Evolutionary conservation across 2,888 invertebrate species (phyloP).

Genomic region (Dastarcus helophoroides): DNA sequence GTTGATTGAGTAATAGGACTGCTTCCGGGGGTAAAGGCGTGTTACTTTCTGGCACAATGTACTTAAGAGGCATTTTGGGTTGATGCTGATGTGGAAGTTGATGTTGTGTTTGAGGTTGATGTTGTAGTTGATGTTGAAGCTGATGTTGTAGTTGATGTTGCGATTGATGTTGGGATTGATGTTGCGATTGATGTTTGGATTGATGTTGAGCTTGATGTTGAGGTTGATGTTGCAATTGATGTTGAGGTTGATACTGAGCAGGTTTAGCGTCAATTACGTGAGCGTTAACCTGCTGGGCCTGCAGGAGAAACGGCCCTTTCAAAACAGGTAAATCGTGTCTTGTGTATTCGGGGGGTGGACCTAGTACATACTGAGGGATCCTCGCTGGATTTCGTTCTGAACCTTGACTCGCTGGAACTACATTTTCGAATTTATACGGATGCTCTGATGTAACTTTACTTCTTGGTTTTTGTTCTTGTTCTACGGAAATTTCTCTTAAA

Average conservation of each 20-base stretch:
- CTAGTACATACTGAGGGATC: conserved; percentile 4
- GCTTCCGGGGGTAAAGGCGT: conserved; percentile 21
- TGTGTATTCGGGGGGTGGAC: conserved; percentile 3
- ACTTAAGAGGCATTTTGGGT: conserved; percentile 9
- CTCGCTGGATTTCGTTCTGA: conserved; percentile 3
- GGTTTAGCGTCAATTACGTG: no score
- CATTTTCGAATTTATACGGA: conserved; percentile 25
- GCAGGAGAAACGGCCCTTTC: neutral
- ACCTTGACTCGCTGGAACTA: conserved; percentile 15
- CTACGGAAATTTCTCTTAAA: conserved; percentile 31
- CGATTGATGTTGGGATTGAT: conserved; percentile 7
- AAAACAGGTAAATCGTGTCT: conserved; percentile 8
- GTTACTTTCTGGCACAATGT: conserved; percentile 18
- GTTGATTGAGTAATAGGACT: conserved; percentile 14
- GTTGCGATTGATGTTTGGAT: conserved; percentile 9
- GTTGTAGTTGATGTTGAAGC: conserved; percentile 8
- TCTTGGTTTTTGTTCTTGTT: conserved; percentile 15
- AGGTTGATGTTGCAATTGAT: conserved; percentile 19
- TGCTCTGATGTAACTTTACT: conserved; percentile 12
- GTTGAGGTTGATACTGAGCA: conserved; percentile 23
- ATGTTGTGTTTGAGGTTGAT: conserved; percentile 7
- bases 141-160: conserved; percentile 10
- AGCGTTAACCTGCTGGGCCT: neutral
- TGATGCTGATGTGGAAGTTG: no score
- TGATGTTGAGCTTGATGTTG: conserved; percentile 19